A percentile compares a stretch with the other conserved stretches of the same genome.
These are phyloP conservation scores for Loris lydekkerianus DNA, from an alignment of 2,797 vertebrate species.

Conservation along the genomic window DNA sequence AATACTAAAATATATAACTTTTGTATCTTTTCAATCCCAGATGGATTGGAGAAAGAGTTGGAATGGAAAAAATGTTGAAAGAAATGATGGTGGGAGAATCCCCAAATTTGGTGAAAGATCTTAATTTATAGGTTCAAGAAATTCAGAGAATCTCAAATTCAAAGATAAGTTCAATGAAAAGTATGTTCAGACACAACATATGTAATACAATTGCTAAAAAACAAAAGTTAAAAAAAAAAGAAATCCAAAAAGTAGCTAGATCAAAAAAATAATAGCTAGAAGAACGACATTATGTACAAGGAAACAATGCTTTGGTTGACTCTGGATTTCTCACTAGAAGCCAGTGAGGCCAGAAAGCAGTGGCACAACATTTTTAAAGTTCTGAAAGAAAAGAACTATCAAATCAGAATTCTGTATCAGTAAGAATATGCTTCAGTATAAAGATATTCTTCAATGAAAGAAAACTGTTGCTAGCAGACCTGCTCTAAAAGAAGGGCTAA, in stretches of 20 bases:
- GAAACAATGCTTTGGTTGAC: too few relatives aligned
- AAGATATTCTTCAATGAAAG: neutral
- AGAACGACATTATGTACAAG: too few relatives aligned
- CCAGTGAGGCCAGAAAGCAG: neutral
- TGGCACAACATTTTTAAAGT: neutral
- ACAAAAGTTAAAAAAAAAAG: neutral
- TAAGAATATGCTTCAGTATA: neutral
- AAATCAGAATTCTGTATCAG: neutral
- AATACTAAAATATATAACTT: neutral
- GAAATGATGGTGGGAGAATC: neutral
- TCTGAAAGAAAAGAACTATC: neutral
- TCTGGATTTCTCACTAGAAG: too few relatives aligned
- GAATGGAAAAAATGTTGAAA: neutral
- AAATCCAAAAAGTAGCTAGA: too few relatives aligned
- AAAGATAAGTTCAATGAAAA: neutral
- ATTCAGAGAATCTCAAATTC: neutral
- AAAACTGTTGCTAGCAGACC: neutral
- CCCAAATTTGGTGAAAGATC: neutral
- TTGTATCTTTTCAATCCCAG: neutral
- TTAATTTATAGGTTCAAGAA: neutral
- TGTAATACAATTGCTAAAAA: neutral
- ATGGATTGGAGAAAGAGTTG: neutral
- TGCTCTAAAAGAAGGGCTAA: neutral
- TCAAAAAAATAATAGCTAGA: too few relatives aligned
- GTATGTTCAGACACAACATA: neutral